Conservation (phyloP, 2,797 vertebrate species). For the Neomorphus geoffroyi region DNA sequence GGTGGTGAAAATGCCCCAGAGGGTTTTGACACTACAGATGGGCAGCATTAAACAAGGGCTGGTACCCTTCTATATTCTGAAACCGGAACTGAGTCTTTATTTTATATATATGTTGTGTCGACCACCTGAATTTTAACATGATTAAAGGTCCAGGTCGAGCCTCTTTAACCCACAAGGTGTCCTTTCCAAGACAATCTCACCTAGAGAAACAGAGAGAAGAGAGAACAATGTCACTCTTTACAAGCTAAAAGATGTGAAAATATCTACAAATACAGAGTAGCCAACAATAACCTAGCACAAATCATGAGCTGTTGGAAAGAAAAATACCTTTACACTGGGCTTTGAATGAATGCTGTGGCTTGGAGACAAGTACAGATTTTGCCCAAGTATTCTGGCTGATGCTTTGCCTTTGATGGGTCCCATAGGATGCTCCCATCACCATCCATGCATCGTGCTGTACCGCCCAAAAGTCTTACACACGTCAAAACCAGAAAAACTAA, state of each 20-base stretch:
- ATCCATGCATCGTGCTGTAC: not conserved
- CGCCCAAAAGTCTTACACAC: not conserved
- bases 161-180: not conserved
- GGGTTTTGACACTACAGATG: not conserved
- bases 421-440: not conserved
- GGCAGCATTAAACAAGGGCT: not conserved
- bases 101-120: not conserved
- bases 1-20: not conserved
- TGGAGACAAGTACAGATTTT: not conserved
- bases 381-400: not conserved
- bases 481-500: not conserved
- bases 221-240: not conserved
- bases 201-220: not conserved
- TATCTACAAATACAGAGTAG: not conserved
- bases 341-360: not conserved
- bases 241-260: conserved; percentile 39
- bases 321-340: not conserved
- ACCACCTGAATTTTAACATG: not conserved
- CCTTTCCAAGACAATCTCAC: not conserved
- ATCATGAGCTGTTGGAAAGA: conserved; percentile 39
- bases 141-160: not conserved
- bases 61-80: not conserved
- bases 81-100: not conserved
- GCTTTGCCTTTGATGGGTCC: not conserved
- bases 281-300: conserved; percentile 52